Evolutionary conservation across 2,888 invertebrate species (phyloP).

Genomic region (Boloria selene): DNA sequence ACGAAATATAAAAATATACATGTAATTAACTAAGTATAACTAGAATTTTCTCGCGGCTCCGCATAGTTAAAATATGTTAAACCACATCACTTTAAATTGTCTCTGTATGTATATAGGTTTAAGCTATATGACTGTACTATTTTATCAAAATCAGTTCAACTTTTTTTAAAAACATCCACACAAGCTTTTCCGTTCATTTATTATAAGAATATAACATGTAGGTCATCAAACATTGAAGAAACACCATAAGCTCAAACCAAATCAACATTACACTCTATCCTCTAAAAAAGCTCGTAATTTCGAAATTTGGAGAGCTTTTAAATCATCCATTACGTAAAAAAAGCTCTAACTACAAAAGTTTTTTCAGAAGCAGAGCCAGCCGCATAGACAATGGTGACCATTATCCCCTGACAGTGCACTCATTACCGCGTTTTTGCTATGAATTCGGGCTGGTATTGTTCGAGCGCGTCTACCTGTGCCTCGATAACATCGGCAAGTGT

Average conservation of each 20-base stretch:
- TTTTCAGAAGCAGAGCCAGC: constrained; percentile 50
- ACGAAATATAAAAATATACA: too few relatives aligned
- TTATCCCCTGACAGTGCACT: constrained; percentile 72
- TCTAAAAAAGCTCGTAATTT: too few relatives aligned
- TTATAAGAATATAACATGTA: too few relatives aligned
- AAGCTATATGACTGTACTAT: too few relatives aligned
- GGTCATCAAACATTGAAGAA: too few relatives aligned
- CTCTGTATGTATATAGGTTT: too few relatives aligned
- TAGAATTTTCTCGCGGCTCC: constrained; percentile 31
- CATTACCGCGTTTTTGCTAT: constrained; percentile 66
- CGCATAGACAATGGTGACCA: constrained; percentile 70
- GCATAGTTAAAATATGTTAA: too few relatives aligned
- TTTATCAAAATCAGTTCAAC: constrained; percentile 36
- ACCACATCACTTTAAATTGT: too few relatives aligned
- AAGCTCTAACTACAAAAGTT: constrained; percentile 46
- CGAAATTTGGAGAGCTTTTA: constrained; percentile 38
- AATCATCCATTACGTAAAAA: constrained; percentile 39
- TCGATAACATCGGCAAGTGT: background rate
- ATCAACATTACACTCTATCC: too few relatives aligned
- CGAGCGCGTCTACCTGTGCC: constrained; percentile 36
- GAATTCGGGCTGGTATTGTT: constrained; percentile 33
- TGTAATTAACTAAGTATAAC: too few relatives aligned
- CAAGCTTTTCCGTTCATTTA: too few relatives aligned
- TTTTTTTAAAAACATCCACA: constrained; percentile 40
- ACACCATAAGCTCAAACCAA: too few relatives aligned